A percentile compares a stretch with the other conserved stretches of the same genome.
Evolutionary conservation across 1,140 invertebrate genomes (phyloP).

Genomic region (Geopemphigus sp.): DNA sequence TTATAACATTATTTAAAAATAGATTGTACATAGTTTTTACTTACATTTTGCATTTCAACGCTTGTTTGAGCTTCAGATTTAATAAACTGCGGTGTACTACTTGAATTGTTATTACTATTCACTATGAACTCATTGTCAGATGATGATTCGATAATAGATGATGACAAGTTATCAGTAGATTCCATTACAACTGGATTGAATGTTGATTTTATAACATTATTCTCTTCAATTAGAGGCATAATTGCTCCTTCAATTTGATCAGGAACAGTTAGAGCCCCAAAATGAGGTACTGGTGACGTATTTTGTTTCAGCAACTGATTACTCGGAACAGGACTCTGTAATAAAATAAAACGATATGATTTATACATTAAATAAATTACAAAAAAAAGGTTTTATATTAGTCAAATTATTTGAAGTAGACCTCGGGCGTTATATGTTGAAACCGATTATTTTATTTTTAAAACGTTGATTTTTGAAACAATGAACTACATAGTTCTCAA

Average conservation of each 20-base stretch:
- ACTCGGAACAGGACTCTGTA: conserved; percentile 32
- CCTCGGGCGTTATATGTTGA: no score
- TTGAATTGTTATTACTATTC: neutral
- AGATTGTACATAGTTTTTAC: neutral
- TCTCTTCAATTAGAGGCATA: conserved; percentile 7
- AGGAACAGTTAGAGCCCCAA: conserved; percentile 9
- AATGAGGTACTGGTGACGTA: conserved; percentile 17
- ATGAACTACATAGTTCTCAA: no score
- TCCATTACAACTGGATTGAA: neutral
- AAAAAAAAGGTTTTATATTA: neutral
- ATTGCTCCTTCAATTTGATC: conserved; percentile 11
- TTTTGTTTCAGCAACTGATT: conserved; percentile 30
- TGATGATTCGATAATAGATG: neutral
- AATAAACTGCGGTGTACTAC: neutral
- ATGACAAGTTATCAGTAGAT: neutral
- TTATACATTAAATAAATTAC: neutral
- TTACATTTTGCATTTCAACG: conserved; percentile 5
- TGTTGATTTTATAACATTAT: conserved; percentile 7
- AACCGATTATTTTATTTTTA: no score
- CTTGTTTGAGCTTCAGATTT: neutral
- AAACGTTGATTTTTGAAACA: no score
- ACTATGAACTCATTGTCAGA: neutral
- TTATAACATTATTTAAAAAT: neutral
- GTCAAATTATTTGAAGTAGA: no score
- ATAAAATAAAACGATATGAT: neutral